Base-by-base conservation (phyloP, 2,113 vertebrate genomes). In the Pampusana beccarii region DNA sequence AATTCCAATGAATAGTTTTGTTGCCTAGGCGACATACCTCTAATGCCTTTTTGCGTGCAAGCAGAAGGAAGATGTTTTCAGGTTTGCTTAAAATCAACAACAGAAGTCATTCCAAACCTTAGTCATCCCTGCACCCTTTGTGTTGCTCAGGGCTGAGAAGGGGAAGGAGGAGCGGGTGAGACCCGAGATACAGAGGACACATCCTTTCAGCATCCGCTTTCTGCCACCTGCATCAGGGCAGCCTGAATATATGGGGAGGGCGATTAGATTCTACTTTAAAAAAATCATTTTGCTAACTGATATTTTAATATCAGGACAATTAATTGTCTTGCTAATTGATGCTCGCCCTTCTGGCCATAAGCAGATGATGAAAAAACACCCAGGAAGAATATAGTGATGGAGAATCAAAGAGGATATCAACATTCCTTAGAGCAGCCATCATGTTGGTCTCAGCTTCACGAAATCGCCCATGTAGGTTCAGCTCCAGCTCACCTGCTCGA, bases 21-120 rank as follows among this genome's bases (percentile, higher is more conserved):
- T 97, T 93, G 73, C 96, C 73, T 64, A 54, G 88, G 80, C 0
- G 2, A 93, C 54, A 6, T 58, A 80, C 19, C 44, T 85, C 54
- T 87, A 38, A 36, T 58, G 83, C 83, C 29, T 88, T 48, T 79
- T 86, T 70, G 67, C 25, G 2, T 93, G 90, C 77, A 92, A 95
- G 70, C 33, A 36, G 66, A 61, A 90, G 20, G 57, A 86, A 83
- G 81, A 51, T 85, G 84, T 97, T 96, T 95, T 93, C 88, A 88
- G n/a, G 40, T 95, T 91, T 90, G 71, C 70, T 85, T 87, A 73
- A 85, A 77, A 91, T 93, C 94, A 93, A 77, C 86, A 93, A 31
- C 66, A 78, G 80, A 77, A 85, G 65, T 92, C 88, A 65, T 48
- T 72, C 19, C 46, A 80, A 79, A 79, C 80, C 53, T 86, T 75